Conservation (phyloP, 1,140 invertebrate species). For the Muscidifurax raptorellus region DNA sequence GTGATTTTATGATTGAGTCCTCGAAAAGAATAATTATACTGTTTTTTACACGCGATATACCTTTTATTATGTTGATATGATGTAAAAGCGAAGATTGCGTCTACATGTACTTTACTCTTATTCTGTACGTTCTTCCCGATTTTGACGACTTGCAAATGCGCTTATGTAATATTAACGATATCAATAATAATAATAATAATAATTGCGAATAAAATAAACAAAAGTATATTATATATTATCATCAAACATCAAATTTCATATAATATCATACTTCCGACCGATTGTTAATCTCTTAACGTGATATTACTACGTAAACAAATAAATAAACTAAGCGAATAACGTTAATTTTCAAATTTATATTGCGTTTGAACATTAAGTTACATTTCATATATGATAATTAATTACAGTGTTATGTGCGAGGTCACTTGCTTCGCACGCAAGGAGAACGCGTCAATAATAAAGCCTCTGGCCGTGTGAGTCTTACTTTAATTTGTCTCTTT, state of each 20-base stretch:
- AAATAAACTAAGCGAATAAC: conserved; percentile 26
- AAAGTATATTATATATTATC: conserved; percentile 32
- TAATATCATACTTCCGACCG: conserved; percentile 10
- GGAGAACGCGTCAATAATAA: conserved; percentile 34
- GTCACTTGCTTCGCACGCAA: conserved; percentile 24
- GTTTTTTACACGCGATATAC: conserved; percentile 30
- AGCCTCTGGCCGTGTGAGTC: conserved; percentile 32
- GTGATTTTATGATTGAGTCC: conserved; percentile 33
- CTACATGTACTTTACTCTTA: conserved; percentile 20
- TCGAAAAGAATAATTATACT: conserved; percentile 13
- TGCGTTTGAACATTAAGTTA: conserved; percentile 1
- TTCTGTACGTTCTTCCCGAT: conserved; percentile 30
- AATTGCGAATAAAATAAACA: conserved; percentile 42
- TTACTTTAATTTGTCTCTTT: conserved; percentile 15
- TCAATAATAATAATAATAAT: conserved; percentile 32
- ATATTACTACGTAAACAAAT: conserved; percentile 37
- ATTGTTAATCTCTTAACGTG: conserved; percentile 35
- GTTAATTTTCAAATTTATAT: conserved; percentile 32
- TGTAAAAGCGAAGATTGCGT: neutral
- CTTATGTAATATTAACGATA: conserved; percentile 45
- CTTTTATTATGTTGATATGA: conserved; percentile 19
- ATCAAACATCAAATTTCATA: conserved; percentile 31
- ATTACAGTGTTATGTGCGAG: conserved; percentile 46
- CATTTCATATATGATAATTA: conserved; percentile 38
- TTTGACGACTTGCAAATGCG: conserved; percentile 44